phyloP scores from a whole-genome alignment of 2,797 vertebrate species.

The Rhabdomys pumilio region DNA sequence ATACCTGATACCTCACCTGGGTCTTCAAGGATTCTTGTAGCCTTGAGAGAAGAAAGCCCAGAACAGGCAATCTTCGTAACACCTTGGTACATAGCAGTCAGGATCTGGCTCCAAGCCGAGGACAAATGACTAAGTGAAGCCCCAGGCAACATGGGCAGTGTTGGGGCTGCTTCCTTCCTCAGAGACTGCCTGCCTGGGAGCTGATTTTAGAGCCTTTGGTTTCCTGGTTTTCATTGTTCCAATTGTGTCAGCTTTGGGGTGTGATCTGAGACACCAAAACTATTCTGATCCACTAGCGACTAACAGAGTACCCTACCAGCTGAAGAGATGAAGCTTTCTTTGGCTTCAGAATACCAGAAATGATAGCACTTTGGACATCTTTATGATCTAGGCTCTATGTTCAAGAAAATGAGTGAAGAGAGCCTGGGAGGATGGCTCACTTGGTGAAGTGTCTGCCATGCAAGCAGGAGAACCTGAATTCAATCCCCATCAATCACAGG shows the following conservation, averaged over 20 bases:
- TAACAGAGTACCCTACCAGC: background rate
- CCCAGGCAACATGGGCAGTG: background rate
- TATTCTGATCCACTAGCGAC: background rate
- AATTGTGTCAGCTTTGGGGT: background rate
- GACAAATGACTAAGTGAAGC: background rate
- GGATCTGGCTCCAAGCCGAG: background rate
- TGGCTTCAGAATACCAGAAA: background rate
- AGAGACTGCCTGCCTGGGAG: background rate
- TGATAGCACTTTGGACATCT: background rate
- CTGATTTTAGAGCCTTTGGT: slow-evolving; percentile 34
- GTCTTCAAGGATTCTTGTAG: background rate
- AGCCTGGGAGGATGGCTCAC: background rate
- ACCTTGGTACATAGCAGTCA: background rate
- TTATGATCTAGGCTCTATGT: background rate
- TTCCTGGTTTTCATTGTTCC: slow-evolving; percentile 66
- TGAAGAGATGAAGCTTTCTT: background rate
- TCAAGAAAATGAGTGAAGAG: slow-evolving; percentile 1
- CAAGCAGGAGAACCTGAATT: background rate
- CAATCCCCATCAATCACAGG: background rate
- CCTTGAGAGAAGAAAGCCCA: background rate
- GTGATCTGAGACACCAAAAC: background rate
- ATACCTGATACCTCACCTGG: background rate
- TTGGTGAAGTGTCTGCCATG: background rate
- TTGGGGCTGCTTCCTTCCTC: slow-evolving; percentile 72
- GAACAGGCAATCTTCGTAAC: background rate